These are phyloP conservation scores for Phragmatobia fuliginosa DNA, from an alignment of 2,888 invertebrate genomes.

Conservation along the genomic window DNA sequence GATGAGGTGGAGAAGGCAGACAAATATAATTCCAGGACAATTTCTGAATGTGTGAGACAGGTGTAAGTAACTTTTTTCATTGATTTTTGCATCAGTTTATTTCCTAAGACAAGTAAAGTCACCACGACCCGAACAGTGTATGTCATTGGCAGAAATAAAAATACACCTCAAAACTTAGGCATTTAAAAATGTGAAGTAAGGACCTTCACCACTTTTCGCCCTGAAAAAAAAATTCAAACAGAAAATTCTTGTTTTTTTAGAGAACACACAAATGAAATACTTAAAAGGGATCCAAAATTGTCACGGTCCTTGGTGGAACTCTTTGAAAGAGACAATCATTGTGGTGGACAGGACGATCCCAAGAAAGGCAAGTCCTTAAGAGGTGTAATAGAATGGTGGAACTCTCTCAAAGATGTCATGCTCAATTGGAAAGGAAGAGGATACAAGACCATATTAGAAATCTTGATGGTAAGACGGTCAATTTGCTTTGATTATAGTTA, in stretches of 20 bases:
- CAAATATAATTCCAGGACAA: constrained; percentile 65
- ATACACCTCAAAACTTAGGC: not conserved
- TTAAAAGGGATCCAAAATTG: constrained; percentile 70
- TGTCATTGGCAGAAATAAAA: not conserved
- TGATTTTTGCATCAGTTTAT: not conserved
- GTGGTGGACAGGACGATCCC: constrained; percentile 86
- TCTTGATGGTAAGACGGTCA: constrained; percentile 87
- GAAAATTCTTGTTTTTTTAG: constrained; percentile 54
- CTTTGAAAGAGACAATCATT: constrained; percentile 88
- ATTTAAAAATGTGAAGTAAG: not conserved
- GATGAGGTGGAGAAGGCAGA: constrained; percentile 64
- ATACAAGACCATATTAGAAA: constrained; percentile 88
- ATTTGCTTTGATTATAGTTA: not conserved
- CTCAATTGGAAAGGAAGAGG: constrained; percentile 92
- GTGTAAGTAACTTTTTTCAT: constrained; percentile 48
- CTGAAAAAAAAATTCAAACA: not conserved
- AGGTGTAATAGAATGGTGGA: constrained; percentile 88
- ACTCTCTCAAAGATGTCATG: constrained; percentile 90
- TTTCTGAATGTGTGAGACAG: constrained; percentile 67
- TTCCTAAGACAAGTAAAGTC: not conserved
- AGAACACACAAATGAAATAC: constrained; percentile 53
- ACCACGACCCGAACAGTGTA: not conserved
- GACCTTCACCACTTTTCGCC: not conserved
- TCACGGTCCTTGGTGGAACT: constrained; percentile 87
- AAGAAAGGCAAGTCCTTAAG: constrained; percentile 86